These are phyloP conservation scores for Taenaris catops DNA, from an alignment of 2,888 invertebrate genomes.

Conservation along the genomic window DNA sequence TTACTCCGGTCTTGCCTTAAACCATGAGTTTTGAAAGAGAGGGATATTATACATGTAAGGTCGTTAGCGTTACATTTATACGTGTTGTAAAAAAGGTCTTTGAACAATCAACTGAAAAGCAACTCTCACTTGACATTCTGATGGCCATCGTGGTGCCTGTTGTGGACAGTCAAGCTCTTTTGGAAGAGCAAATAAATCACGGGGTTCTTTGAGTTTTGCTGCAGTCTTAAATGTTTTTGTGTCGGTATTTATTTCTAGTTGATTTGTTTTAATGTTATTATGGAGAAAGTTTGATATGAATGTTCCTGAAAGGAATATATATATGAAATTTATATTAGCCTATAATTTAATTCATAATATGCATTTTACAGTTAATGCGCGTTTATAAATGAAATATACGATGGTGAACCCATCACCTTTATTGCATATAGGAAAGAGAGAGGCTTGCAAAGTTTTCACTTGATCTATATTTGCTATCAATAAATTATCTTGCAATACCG, in stretches of 20 bases:
- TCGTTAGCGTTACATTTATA: too few species aligned
- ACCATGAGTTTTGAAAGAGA: too few species aligned
- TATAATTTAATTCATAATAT: too few species aligned
- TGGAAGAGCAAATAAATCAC: slow-evolving; percentile 85
- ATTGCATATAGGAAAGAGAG: slow-evolving; percentile 81
- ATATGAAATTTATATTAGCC: too few species aligned
- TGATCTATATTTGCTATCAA: slow-evolving; percentile 67
- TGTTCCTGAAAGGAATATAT: slow-evolving; percentile 56
- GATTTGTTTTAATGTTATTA: slow-evolving; percentile 83
- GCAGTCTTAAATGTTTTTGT: slow-evolving; percentile 81
- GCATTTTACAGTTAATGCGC: too few species aligned
- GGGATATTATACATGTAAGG: too few species aligned
- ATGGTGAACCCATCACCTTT: slow-evolving; percentile 70
- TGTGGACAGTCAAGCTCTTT: slow-evolving; percentile 85
- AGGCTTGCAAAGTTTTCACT: slow-evolving; percentile 83
- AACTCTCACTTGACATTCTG: slow-evolving; percentile 89
- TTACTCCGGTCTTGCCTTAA: too few species aligned
- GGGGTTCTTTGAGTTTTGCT: slow-evolving; percentile 83
- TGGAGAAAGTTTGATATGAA: slow-evolving; percentile 82
- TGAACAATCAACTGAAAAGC: too few species aligned
- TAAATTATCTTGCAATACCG: slow-evolving; percentile 58
- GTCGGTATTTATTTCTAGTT: slow-evolving; percentile 84
- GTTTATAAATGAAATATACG: too few species aligned
- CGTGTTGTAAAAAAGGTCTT: too few species aligned
- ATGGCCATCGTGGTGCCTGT: slow-evolving; percentile 92